Percentiles rank a stretch among this genome's conserved stretches.
These are phyloP conservation scores for Anguilla japonica DNA, from an alignment of 2,113 vertebrate species.

Conservation along the genomic window DNA sequence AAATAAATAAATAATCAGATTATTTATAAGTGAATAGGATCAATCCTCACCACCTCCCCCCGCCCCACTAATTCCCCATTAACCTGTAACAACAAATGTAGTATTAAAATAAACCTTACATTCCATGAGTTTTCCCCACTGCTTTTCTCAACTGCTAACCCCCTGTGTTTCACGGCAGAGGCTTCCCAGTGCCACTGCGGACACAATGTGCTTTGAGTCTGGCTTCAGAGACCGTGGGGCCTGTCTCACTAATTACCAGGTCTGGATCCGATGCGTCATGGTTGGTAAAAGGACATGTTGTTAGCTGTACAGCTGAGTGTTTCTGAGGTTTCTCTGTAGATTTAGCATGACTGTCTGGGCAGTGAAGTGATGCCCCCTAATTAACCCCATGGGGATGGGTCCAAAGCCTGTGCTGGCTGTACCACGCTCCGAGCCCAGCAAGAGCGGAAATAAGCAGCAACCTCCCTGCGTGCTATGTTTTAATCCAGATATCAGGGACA, in stretches of 20 bases:
- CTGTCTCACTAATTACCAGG: slow-evolving; percentile 22
- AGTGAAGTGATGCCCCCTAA: slow-evolving; percentile 8
- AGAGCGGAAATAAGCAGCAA: not conserved
- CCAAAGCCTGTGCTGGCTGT: not conserved
- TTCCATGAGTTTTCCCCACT: not conserved
- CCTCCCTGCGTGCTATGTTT: not conserved
- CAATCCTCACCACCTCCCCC: too few relatives aligned
- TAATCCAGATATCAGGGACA: not conserved
- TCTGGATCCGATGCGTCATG: not conserved
- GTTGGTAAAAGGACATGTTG: slow-evolving; percentile 11
- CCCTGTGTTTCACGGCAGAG: not conserved
- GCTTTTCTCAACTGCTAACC: not conserved
- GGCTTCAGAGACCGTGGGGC: not conserved
- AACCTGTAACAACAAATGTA: not conserved
- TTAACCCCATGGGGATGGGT: slow-evolving; percentile 17
- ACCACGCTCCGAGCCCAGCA: not conserved
- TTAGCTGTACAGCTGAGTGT: not conserved
- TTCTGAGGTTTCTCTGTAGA: not conserved
- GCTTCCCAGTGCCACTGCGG: not conserved
- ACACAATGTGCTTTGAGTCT: not conserved
- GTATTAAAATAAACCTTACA: not conserved
- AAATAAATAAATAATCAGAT: too few relatives aligned
- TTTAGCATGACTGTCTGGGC: not conserved
- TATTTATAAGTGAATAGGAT: too few relatives aligned
- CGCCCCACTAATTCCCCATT: too few relatives aligned